Evolutionary conservation across 2,888 invertebrate genomes (phyloP).

Genomic region (Phorcus lineatus): DNA sequence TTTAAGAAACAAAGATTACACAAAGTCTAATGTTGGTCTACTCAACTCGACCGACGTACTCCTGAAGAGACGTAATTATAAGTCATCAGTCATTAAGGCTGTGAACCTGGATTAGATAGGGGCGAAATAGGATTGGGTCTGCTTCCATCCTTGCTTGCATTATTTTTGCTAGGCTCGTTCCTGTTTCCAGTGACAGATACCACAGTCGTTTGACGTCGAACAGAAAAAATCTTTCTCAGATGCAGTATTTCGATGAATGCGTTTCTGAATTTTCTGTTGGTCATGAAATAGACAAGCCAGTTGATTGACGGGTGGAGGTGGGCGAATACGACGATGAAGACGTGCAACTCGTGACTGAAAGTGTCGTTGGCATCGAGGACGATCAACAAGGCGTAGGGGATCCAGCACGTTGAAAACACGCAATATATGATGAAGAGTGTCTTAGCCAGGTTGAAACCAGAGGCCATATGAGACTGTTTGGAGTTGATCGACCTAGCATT

Average conservation of each 20-base stretch:
- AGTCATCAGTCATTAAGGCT: too few species aligned
- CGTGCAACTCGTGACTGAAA: constrained; percentile 40
- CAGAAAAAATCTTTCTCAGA: constrained; percentile 2
- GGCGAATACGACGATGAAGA: constrained; percentile 45
- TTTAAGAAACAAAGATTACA: too few species aligned
- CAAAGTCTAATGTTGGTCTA: too few species aligned
- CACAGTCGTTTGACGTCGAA: too few species aligned
- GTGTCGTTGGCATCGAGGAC: constrained; percentile 39
- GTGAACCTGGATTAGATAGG: too few species aligned
- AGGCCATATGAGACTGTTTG: background rate
- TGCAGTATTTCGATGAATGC: constrained; percentile 35
- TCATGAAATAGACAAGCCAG: constrained; percentile 46
- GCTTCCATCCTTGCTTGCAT: too few species aligned
- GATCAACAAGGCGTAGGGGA: constrained; percentile 48
- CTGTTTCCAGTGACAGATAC: too few species aligned
- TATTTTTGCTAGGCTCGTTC: too few species aligned
- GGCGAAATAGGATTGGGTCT: too few species aligned
- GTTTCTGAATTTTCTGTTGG: constrained; percentile 41
- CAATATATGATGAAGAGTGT: constrained; percentile 44
- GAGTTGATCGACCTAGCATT: background rate
- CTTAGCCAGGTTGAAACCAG: constrained; percentile 38
- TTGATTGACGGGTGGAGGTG: constrained; percentile 52
- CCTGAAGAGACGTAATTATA: too few species aligned
- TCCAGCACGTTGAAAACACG: constrained; percentile 48
- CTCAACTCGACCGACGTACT: too few species aligned